A percentile compares a stretch with the other conserved stretches of the same genome.
Conservation (phyloP, 2,888 invertebrate genomes). For the Melikaiella ostensackeni region DNA sequence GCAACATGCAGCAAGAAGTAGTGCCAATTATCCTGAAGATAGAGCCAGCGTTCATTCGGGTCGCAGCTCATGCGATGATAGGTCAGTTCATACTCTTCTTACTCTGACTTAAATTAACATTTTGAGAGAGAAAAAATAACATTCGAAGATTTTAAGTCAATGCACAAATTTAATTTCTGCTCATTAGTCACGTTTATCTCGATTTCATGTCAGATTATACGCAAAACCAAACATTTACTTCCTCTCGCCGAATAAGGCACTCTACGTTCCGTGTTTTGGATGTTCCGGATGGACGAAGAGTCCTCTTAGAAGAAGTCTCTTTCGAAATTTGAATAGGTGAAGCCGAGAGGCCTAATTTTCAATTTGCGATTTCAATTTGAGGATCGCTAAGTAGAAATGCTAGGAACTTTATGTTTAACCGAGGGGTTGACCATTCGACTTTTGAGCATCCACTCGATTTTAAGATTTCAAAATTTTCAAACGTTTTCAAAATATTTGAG, state of each 20-base stretch:
- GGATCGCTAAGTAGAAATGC: conserved; percentile 20
- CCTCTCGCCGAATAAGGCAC: conserved; percentile 70
- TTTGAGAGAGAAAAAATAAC: not conserved
- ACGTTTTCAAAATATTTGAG: too few species aligned
- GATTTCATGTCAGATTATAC: conserved; percentile 70
- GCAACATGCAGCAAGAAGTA: conserved; percentile 64
- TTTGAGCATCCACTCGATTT: too few species aligned
- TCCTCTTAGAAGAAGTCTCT: conserved; percentile 62
- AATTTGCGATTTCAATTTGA: conserved; percentile 12
- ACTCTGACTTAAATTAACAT: not conserved
- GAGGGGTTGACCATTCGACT: too few species aligned
- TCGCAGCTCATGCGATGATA: conserved; percentile 88
- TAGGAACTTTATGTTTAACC: not conserved
- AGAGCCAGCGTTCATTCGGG: conserved; percentile 90
- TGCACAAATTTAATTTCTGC: not conserved
- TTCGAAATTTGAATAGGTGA: conserved; percentile 72
- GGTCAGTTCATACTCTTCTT: conserved; percentile 77
- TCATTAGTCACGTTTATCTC: conserved; percentile 64
- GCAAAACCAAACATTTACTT: conserved; percentile 70
- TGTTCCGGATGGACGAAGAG: conserved; percentile 66
- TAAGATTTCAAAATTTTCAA: too few species aligned
- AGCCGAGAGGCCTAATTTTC: conserved; percentile 55
- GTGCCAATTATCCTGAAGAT: conserved; percentile 80
- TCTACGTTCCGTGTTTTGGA: conserved; percentile 71
- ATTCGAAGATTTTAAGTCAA: not conserved